A percentile compares a stretch with the other conserved stretches of the same genome.
These are phyloP conservation scores for Sacculina carcini DNA, from an alignment of 2,888 invertebrate species.

Conservation along the genomic window DNA sequence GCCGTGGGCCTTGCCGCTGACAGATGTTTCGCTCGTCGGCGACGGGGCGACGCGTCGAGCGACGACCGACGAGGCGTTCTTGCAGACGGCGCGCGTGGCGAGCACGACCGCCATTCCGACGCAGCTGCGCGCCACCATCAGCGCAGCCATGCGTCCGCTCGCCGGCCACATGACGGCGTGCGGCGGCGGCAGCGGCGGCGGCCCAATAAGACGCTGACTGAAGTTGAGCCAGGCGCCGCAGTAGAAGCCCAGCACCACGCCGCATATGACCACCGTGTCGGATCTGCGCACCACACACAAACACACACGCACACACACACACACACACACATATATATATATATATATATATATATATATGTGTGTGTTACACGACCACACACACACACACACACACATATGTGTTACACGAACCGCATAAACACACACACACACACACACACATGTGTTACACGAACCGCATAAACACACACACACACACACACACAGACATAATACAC, in stretches of 20 bases:
- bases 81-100: slow-evolving; percentile 26
- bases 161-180: slow-evolving; percentile 54
- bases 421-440: too few species aligned
- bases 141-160: slow-evolving; percentile 40
- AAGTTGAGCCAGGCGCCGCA: slow-evolving; percentile 61
- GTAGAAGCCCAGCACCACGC: slow-evolving; percentile 48
- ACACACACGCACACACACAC: background rate
- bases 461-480: too few species aligned
- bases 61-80: slow-evolving; percentile 9
- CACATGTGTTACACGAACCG: too few species aligned
- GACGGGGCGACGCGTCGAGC: too few species aligned
- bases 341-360: too few species aligned
- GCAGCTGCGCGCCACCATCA: slow-evolving; percentile 34
- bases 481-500: too few species aligned
- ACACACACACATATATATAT: too few species aligned
- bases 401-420: too few species aligned
- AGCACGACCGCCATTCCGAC: slow-evolving; percentile 49
- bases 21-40: background rate
- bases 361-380: too few species aligned
- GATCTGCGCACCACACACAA: slow-evolving; percentile 30
- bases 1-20: background rate
- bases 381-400: too few species aligned
- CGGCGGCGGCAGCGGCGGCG: slow-evolving; percentile 33
- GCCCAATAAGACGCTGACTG: slow-evolving; percentile 39
- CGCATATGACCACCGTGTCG: slow-evolving; percentile 65